Base-by-base conservation (phyloP, 2,113 vertebrate genomes). In the Cyanoliseus patagonus region DNA sequence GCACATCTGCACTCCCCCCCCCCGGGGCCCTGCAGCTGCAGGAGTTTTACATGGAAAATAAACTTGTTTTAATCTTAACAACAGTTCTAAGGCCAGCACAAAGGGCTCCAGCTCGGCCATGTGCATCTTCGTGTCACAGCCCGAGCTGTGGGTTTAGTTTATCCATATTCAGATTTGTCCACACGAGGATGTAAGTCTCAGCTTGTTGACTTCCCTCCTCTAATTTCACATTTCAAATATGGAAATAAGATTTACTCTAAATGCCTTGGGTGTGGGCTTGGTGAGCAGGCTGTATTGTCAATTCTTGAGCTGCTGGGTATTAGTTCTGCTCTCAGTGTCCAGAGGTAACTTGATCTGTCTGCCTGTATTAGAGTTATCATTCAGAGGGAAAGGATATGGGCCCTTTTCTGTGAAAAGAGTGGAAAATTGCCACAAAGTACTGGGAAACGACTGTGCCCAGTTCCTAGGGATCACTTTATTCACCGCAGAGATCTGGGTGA, bases 401-500 rank as follows among this genome's bases (percentile, higher is more conserved):
- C 77, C 92, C 31, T 94, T 73, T 89, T 88, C 77, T 63, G 67
- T 82, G 57, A 79, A 96, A 90, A 89, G 66, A 91, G 92, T 89
- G 86, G 79, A 87, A 94, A 96, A 95, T 95, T 94, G 91, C 81
- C 57, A 37, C 83, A 89, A 85, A 96, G 91, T 91, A 73, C 88
- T 93, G 95, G 74, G 83, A 92, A 86, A 92, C 44, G n/a, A 79
- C 95, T 84, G 66, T 57, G 66, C 86, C 87, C 52, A 4, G 73
- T 92, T 95, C 66, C 81, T 87, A 35, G 76, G 89, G 91, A 94
- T 94, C 92, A 73, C 19, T 91, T 96, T 94, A 59, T 83, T 92
- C 5, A 1, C 83, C 33, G 11, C 1, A 31, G 90, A 87, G 83
- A 47, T 52, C 17, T 1, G 41, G 86, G 47, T 57, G 86, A 92